A percentile compares a stretch with the other conserved stretches of the same genome.
Conservation (phyloP, 2,113 vertebrate genomes). For the Elgaria multicarinata region DNA sequence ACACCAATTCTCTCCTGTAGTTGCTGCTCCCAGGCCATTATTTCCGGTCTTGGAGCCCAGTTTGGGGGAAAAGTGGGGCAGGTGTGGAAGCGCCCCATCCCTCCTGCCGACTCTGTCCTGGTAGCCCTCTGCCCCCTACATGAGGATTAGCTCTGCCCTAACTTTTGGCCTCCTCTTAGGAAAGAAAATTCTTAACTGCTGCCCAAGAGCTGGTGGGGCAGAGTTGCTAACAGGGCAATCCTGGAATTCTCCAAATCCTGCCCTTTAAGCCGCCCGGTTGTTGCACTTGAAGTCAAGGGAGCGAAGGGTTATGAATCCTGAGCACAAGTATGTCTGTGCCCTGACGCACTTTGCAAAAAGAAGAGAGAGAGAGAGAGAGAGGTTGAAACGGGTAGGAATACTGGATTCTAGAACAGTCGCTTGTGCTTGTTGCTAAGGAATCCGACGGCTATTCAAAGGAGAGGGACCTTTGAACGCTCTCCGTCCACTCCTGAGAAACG, state of each 20-base stretch:
- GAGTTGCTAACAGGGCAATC: background rate
- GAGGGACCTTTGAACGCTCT: fast-evolving
- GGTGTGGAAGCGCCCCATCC: no score
- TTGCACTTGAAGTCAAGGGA: no score
- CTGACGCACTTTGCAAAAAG: background rate
- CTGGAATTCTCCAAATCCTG: background rate
- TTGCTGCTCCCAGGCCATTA: no score
- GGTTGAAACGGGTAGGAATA: background rate
- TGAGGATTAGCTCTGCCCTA: no score
- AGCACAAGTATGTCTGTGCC: background rate
- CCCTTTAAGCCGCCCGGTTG: background rate
- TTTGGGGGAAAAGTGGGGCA: no score
- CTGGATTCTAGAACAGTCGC: fast-evolving
- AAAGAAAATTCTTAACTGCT: background rate
- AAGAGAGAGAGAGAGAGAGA: no score
- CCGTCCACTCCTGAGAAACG: background rate
- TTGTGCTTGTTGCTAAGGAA: background rate
- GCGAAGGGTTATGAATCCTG: no score
- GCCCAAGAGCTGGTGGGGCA: background rate
- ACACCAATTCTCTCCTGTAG: no score
- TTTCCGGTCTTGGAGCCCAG: no score
- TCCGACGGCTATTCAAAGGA: fast-evolving
- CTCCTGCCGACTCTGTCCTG: no score
- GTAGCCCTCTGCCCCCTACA: no score
- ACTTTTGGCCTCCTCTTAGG: background rate